Evolutionary conservation across 2,113 vertebrate genomes (phyloP), one percentile per base, ranked within the genome.

Genomic region (Irena cyanogastra): DNA sequence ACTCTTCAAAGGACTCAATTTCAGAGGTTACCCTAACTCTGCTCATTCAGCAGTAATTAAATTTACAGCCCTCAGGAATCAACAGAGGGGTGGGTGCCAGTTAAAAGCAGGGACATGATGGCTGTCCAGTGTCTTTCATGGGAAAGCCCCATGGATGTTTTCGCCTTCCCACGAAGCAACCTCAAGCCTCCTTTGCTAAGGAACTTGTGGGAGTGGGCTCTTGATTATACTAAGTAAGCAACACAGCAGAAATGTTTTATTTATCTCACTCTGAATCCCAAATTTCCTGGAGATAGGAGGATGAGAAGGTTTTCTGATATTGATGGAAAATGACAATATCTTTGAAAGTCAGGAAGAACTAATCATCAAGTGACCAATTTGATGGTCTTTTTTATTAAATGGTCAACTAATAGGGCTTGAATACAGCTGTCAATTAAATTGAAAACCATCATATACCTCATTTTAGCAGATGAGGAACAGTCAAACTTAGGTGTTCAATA

Each of bases 61-160:
- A 76, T 76, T 56, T 16, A 52, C 27, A 90, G 35, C 33, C 11
- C 23, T 86, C 15, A 56, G 28, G 13, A 89, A 69, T 35, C 24
- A 53, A 3, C 10, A n/a, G 35, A 56, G 18, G 4, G 2, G 0
- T 17, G 8, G 3, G 9, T 49, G 20, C 8, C 52, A 50, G 12
- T 33, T 56, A 31, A 76, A 92, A 88, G 42, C 12, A 76, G 15
- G 15, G 11, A 39, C 3, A 16, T 13, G 17, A 30, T 60, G 24
- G 28, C 6, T 52, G 10, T 52, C 16, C 33, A 41, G 31, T 66
- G 21, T 33, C 84, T 53, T 61, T 65, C 4, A 3, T 2, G 2
- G n/a, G 35, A 26, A 88, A 83, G 17, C 5, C 30, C 60, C 12
- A 15, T 17, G n/a, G 14, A 11, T 27, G 10, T 33, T 31, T 79